Evolutionary conservation across 2,888 invertebrate genomes (phyloP).

Genomic region (Pemphredon lugubris): DNA sequence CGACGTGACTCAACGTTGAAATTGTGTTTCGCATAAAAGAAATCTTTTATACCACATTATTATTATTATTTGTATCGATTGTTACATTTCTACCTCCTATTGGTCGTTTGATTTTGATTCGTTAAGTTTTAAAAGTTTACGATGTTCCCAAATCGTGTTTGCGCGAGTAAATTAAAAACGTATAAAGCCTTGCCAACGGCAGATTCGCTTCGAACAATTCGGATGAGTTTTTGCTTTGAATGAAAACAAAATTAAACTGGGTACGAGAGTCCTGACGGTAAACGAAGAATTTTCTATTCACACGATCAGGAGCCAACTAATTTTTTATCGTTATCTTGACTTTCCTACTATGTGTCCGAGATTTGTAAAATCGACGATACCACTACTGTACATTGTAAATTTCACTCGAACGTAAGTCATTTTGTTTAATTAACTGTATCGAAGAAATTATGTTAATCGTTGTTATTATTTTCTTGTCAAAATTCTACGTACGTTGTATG

Average conservation of each 20-base stretch:
- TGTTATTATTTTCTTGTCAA: constrained; percentile 36
- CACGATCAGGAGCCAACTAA: no score
- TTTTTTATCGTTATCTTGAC: not conserved
- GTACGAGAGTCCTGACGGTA: not conserved
- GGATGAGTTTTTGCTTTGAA: no score
- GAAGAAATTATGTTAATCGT: constrained; percentile 30
- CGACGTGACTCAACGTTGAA: constrained; percentile 26
- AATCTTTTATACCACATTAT: constrained; percentile 13
- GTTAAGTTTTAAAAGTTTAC: constrained; percentile 10
- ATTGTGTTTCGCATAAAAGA: constrained; percentile 23
- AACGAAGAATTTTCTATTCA: constrained; percentile 3
- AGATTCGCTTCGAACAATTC: constrained; percentile 37
- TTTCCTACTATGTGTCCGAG: not conserved
- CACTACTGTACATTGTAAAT: not conserved
- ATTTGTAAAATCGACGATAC: not conserved
- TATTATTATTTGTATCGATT: not conserved
- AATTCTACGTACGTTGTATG: constrained; percentile 50
- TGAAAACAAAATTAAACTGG: not conserved
- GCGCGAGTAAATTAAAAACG: constrained; percentile 37
- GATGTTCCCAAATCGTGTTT: not conserved
- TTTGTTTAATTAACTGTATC: constrained; percentile 48
- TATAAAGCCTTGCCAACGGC: constrained; percentile 46
- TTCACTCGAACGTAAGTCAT: constrained; percentile 22
- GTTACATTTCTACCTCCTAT: not conserved
- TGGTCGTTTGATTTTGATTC: constrained; percentile 1